Base-by-base conservation (phyloP, 2,888 invertebrate genomes). In the Aspidiotus destructor region DNA sequence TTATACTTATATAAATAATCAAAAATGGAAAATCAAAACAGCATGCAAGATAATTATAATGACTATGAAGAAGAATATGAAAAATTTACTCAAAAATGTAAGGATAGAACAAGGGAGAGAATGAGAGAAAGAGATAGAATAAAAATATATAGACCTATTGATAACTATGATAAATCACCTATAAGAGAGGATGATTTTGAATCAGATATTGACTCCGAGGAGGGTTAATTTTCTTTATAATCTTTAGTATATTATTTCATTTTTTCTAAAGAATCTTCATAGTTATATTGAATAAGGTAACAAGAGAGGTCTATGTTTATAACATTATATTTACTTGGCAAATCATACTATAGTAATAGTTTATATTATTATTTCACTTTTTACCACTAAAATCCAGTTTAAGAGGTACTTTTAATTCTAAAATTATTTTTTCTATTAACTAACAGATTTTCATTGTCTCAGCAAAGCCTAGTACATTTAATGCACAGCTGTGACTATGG, bases 31-130 rank as follows among this genome's bases (percentile, higher is more conserved):
- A 48, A 48, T 48, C 11, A 48, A 3, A 48, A 13, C 6, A n/a
- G n/a, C 10, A 48, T 48, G 48, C n/a, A 48, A 13, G 11, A 48
- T 48, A 48, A 48, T 48, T 11, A 48, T 48, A n/a, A 48, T 48
- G 48, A 48, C n/a, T 48, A 48, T 48, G 48, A 48, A 48, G n/a
- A 48, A 48, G 48, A 48, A 48, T 48, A 48, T 48, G 48, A 48
- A n/a, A 13, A 48, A 48, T 48, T 13, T 48, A 13, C 10, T 48
- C 10, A n/a, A 13, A 48, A 48, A 48, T 48, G 48, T 48, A 48
- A 48, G n/a, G 48, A 48, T 48, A 48, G 48, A 48, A n/a, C 48
- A 48, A 48, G 48, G n/a, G 48, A 48, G 48, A 48, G 48, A 48
- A 48, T 48, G n/a, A 48, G 48, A 48, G 48, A 48, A 48, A 48